A percentile compares a stretch with the other conserved stretches of the same genome.
These are phyloP conservation scores for Dermatemys mawii DNA, from an alignment of 2,113 vertebrate genomes.

Conservation along the genomic window DNA sequence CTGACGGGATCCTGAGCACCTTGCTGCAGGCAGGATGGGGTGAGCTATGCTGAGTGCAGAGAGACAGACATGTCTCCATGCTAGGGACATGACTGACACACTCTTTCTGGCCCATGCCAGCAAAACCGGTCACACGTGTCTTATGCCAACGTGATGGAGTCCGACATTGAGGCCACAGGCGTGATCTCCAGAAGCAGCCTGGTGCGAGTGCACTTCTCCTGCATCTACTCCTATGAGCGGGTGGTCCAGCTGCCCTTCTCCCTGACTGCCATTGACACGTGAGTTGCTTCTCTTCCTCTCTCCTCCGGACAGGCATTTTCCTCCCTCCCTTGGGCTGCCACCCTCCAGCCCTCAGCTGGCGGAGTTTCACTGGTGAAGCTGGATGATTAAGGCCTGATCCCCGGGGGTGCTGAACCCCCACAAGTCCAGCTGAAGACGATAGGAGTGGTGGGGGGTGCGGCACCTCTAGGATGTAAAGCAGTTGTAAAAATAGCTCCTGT, in stretches of 20 bases:
- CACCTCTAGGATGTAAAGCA: not conserved
- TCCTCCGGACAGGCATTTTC: not conserved
- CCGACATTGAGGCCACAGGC: not conserved
- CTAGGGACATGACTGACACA: not conserved
- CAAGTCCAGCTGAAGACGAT: not conserved
- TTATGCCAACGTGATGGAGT: slow-evolving; percentile 21
- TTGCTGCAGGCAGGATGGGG: not conserved
- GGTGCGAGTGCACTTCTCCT: slow-evolving; percentile 62
- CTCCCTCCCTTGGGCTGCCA: not conserved
- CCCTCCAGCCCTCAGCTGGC: not conserved
- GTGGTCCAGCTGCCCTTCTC: slow-evolving; percentile 58
- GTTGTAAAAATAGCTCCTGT: not conserved
- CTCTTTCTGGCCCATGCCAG: slow-evolving; percentile 38
- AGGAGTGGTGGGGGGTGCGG: not conserved
- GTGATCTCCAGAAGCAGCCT: slow-evolving; percentile 55
- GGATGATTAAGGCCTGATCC: not conserved
- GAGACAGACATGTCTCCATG: not conserved
- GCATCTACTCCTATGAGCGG: slow-evolving; percentile 61
- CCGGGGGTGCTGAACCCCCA: not conserved
- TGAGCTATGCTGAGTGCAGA: not conserved
- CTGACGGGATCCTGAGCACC: not conserved
- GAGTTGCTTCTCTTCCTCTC: not conserved
- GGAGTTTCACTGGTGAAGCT: not conserved
- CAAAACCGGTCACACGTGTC: slow-evolving; percentile 66
- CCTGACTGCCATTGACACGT: slow-evolving; percentile 64